Conservation (phyloP, 2,888 invertebrate genomes). For the Gandaritis pyraliata region DNA sequence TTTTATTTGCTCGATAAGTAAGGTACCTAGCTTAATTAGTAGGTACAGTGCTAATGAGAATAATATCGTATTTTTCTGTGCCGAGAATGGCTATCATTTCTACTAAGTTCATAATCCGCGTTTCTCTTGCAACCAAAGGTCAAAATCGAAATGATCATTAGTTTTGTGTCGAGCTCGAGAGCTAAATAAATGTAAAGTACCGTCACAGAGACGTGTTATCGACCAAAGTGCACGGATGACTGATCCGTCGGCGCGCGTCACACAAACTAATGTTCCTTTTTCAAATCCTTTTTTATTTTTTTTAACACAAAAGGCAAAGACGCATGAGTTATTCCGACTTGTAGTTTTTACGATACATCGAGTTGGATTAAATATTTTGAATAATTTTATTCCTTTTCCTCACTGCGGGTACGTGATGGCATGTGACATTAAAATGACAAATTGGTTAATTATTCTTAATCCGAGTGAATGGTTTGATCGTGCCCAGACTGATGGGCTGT, state of each 20-base stretch:
- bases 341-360: slow-evolving; percentile 80
- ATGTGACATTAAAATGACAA: slow-evolving; percentile 84
- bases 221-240: slow-evolving; percentile 75
- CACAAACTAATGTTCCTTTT: slow-evolving; percentile 80
- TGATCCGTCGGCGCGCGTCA: slow-evolving; percentile 61
- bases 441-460: slow-evolving; percentile 83
- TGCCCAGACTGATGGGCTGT: slow-evolving; percentile 65
- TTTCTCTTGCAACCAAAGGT: slow-evolving; percentile 48
- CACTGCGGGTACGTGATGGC: slow-evolving; percentile 75
- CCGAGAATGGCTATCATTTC: slow-evolving; percentile 31
- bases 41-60: slow-evolving; percentile 23
- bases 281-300: slow-evolving; percentile 70
- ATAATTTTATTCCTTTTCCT: slow-evolving; percentile 70
- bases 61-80: neutral
- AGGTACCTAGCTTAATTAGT: too few species aligned
- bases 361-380: slow-evolving; percentile 79
- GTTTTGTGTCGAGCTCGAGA: slow-evolving; percentile 55
- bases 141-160: slow-evolving; percentile 70
- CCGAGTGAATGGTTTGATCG: slow-evolving; percentile 76
- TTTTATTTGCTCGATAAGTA: too few species aligned
- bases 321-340: slow-evolving; percentile 79
- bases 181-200: slow-evolving; percentile 61
- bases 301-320: slow-evolving; percentile 78
- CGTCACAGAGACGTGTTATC: slow-evolving; percentile 71
- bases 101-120: slow-evolving; percentile 30